Conservation (phyloP, 2,113 vertebrate species). For the Notechis scutatus region DNA sequence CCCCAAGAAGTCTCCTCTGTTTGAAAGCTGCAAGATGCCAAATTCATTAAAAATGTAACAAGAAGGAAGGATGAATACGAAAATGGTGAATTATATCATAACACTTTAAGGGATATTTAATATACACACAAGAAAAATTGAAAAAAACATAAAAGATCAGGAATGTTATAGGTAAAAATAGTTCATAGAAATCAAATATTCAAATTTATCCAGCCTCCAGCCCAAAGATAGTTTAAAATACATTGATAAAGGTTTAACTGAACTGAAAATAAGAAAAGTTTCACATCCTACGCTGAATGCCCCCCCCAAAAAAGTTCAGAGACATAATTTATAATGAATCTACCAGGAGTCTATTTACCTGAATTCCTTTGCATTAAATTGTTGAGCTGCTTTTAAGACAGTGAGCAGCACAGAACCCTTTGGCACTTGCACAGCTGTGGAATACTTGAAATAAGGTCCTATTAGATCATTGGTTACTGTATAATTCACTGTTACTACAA, state of each 20-base stretch:
- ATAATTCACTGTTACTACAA: conserved; percentile 41
- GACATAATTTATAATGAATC: neutral
- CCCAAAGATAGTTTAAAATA: neutral
- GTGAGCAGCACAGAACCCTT: conserved; percentile 49
- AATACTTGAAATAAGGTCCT: conserved; percentile 42
- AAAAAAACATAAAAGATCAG: neutral
- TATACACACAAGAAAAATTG: no score
- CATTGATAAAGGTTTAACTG: neutral
- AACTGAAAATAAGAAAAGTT: neutral
- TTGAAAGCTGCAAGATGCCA: conserved; percentile 53
- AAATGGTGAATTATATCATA: neutral
- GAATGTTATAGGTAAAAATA: neutral
- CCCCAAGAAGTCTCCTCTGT: conserved; percentile 61
- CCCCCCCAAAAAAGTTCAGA: neutral
- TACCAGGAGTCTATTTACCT: conserved; percentile 51
- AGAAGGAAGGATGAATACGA: neutral
- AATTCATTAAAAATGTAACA: neutral
- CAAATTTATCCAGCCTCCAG: neutral
- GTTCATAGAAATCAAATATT: neutral
- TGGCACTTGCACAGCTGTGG: conserved; percentile 11
- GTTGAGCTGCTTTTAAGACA: conserved; percentile 56
- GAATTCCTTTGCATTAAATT: neutral
- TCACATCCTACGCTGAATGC: neutral
- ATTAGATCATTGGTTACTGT: conserved; percentile 59
- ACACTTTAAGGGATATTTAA: no score